phyloP scores from a whole-genome alignment of 2,113 vertebrate species.

The Xerus inauris region DNA sequence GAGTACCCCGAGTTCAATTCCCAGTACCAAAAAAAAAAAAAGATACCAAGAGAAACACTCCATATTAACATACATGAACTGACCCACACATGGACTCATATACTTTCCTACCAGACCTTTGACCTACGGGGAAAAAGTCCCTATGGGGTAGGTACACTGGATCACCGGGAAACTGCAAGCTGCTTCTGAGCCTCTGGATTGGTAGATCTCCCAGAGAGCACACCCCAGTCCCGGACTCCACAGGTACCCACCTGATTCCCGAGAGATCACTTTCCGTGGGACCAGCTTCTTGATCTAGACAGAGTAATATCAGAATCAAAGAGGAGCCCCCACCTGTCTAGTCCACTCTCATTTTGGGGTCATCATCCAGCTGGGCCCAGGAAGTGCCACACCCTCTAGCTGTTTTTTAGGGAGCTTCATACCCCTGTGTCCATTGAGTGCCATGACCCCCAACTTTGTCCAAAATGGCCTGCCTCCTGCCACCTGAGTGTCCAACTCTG shows the following conservation, averaged over 20 bases:
- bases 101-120: neutral
- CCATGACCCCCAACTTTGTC: neutral
- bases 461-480: neutral
- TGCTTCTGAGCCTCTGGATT: neutral
- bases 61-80: neutral
- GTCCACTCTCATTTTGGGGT: neutral
- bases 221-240: neutral
- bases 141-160: no score
- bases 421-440: neutral
- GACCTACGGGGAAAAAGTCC: neutral
- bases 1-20: no score
- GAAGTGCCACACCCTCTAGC: neutral
- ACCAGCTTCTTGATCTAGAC: conserved; percentile 69
- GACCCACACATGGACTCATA: neutral
- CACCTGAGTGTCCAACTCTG: neutral
- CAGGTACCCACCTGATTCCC: conserved; percentile 60
- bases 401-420: neutral
- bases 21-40: no score
- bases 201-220: neutral
- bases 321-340: neutral
- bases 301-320: neutral
- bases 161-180: neutral
- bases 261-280: conserved; percentile 27
- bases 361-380: neutral
- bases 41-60: neutral